Base-by-base conservation (phyloP, 1,140 invertebrate genomes). In the Nomia melanderi region DNA sequence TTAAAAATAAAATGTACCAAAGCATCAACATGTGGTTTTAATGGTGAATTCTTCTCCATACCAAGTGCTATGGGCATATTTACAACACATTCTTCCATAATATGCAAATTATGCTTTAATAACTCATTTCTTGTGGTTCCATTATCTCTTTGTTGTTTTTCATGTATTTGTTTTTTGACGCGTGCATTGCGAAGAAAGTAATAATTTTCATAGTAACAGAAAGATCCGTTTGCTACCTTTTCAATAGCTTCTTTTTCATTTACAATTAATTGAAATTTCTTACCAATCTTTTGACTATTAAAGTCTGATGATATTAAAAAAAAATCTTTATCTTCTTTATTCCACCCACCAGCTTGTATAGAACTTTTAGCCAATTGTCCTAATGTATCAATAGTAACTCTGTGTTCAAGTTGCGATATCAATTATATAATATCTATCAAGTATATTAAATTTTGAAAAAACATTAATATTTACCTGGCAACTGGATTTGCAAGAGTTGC, bases 201-300 rank as follows among this genome's bases (percentile, higher is more conserved):
- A n/a, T 94, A 92, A 88, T 96, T 97, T 84, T 97, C 96, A 83
- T 96, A 97, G 80, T 96, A 96, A 11, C 95, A 95, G 79, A 96
- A 96, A 20, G 92, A 88, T 47, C 96, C 96, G 83, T 93, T 92
- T 0, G 95, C 94, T 2, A 97, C 95, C 84, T 91, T 92, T 39
- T 93, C 90, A 0, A 95, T 93, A 14, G 95, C 93, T 73, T 93
- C 90, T 0, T 94, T 89, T 17, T 93, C 93, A 69, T 94, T 89
- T 39, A 93, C 90, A 1, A 94, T 91, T 7, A 94, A 86, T 88
- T 95, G 93, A 87, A 96, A 96, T 86, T 93, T 94, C 17, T 92
- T 87, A 0, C 94, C 95, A 63, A 97, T 94, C 86, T 94, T 93
- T 84, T 95, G 93, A 3, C 94, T 93, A 25, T 93, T 88, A 4